Conservation (phyloP, 2,113 vertebrate genomes). For the Atherinomorus stipes region DNA sequence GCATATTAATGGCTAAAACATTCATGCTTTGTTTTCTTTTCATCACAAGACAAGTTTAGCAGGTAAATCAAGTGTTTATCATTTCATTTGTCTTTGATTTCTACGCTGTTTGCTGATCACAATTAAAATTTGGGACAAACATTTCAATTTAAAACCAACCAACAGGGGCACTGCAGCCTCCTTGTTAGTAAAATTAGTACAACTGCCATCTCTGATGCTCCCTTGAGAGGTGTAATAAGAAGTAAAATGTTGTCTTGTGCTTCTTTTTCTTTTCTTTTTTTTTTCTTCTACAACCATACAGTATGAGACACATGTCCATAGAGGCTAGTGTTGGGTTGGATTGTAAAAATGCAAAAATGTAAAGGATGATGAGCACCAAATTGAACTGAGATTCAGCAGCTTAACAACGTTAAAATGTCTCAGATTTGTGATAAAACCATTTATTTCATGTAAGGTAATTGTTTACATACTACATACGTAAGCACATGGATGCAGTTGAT, state of each 20-base stretch:
- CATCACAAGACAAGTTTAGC: slow-evolving; percentile 28
- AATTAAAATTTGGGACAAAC: slow-evolving; percentile 10
- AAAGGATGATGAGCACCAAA: slow-evolving; percentile 56
- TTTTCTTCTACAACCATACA: slow-evolving; percentile 28
- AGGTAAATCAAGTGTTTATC: slow-evolving; percentile 16
- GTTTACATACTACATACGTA: slow-evolving; percentile 84
- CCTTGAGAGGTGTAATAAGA: slow-evolving; percentile 1
- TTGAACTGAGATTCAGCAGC: slow-evolving; percentile 63
- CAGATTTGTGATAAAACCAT: slow-evolving; percentile 84
- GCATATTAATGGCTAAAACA: slow-evolving; percentile 36
- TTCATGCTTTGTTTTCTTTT: slow-evolving; percentile 31
- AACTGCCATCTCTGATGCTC: neutral
- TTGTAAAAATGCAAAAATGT: slow-evolving; percentile 42
- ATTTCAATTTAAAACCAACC: slow-evolving; percentile 16
- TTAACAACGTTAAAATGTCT: slow-evolving; percentile 77
- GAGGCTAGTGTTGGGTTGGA: slow-evolving; percentile 22
- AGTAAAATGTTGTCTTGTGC: slow-evolving; percentile 23
- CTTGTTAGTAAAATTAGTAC: slow-evolving; percentile 19
- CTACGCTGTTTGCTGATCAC: slow-evolving; percentile 9
- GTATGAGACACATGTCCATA: slow-evolving; percentile 30
- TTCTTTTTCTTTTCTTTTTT: slow-evolving; percentile 24
- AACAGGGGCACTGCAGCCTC: slow-evolving; percentile 16
- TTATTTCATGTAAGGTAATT: slow-evolving; percentile 84
- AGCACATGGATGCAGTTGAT: slow-evolving; percentile 79
- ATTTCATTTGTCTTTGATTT: slow-evolving; percentile 10